Base-by-base conservation (phyloP, 2,797 vertebrate genomes). In the Sus cebifrons region DNA sequence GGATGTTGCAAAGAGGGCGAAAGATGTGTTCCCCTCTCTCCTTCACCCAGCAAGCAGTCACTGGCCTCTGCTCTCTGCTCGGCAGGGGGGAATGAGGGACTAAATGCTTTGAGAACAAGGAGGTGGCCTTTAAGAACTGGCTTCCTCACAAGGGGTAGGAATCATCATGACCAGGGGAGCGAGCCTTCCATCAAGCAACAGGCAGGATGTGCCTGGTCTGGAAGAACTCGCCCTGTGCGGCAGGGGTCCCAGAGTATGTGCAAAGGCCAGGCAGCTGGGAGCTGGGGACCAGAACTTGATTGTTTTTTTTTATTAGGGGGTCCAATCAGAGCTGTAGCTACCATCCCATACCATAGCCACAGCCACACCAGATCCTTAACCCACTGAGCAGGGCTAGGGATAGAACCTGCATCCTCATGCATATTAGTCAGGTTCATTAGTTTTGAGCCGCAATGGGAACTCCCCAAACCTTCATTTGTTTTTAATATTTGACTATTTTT, bases 81-180 rank as follows among this genome's bases (percentile, higher is more conserved):
- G 32, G 68, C 75, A 36, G 15, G 7, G 3, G 18, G 52, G 21
- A 21, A 36, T 0, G 3, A 67, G 60, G 32, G 36, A 32, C 68
- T 54, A 13, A 54, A 4, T 7, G 21, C 89, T 95, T 29, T 23
- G 25, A 67, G 49, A 64, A 89, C 36, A 23, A 20, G 44, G 15
- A 84, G 20, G 36, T 0, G 12, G 64, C 8, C 85, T 17, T 54
- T 20, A 23, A 78, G 58, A 32, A 58, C 17, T 0, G 23, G 70
- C 54, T 58, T 29, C 32, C 13, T 6, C 6, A 12, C 2, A 0
- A 18, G 3, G 0, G 40, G 74, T 44, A 27, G 1, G 36, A n/a
- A 12, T 40, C 60, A 32, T 6, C 27, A 56, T 7, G 77, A 58
- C 32, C 0, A 44, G 52, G 86, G 36, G 16, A 21, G 23, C 0